Base-by-base conservation (phyloP, 2,888 invertebrate species). In the Apotomis turbidana region DNA sequence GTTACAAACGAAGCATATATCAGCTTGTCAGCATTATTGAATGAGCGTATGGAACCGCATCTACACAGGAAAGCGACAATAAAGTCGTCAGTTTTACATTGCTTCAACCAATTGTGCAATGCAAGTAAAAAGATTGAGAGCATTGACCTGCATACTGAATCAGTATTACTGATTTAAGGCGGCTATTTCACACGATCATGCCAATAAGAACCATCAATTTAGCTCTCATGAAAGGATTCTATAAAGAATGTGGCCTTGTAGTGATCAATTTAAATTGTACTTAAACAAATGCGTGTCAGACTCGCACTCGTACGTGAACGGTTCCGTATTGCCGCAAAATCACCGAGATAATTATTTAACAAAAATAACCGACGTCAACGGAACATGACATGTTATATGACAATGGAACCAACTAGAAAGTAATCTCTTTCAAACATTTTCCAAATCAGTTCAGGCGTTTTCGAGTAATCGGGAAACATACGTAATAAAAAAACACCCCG, bases 21-120 rank as follows among this genome's bases (percentile, higher is more conserved):
- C 55, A 46, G 46, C 51, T 58, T 71, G 67, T 68, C 71, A 71
- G 55, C 57, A 57, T 86, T 87, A 90, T 89, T 88, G 85, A 86
- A 87, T 87, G 85, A 87, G 83, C 83, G 86, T 87, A 87, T 87
- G 87, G 87, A 84, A 88, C 85, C 85, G 84, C 83, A 83, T 75
- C 79, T 80, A 80, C 83, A 83, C 92, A 91, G 93, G 92, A 92
- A 88, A 88, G 87, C 81, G 82, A 79, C 90, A 91, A 92, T 93
- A 88, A 90, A 84, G 81, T 82, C 86, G 85, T 84, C 87, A 85
- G 82, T 86, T 81, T 82, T 79, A 80, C 80, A 80, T 84, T 83
- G 81, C 83, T 82, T 83, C 83, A 76, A 76, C 76, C 73, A 74
- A 73, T 70, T 71, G 74, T 81, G 79, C 80, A 79, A 74, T 75